Conservation (phyloP, 2,113 vertebrate genomes). For the Ceyx melanurus region DNA sequence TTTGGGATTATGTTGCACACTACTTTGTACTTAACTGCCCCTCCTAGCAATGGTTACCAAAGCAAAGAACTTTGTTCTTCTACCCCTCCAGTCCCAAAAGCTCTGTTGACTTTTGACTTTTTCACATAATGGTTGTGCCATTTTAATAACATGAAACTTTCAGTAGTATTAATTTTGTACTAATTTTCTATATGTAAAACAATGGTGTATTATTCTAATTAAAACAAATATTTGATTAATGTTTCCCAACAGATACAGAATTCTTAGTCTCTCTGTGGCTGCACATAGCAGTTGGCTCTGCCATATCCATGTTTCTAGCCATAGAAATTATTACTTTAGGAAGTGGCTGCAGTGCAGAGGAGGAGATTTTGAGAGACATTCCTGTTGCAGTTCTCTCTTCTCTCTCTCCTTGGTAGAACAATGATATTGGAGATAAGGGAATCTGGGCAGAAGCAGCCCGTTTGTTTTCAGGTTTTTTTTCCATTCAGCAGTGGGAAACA, state of each 20-base stretch:
- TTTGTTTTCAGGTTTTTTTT: background rate
- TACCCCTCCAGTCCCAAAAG: background rate
- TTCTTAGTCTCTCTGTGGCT: background rate
- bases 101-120: background rate
- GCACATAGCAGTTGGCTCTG: background rate
- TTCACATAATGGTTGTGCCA: background rate
- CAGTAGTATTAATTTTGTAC: background rate
- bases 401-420: background rate
- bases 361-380: background rate
- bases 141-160: background rate
- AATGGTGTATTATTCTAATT: background rate
- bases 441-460: background rate
- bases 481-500: background rate
- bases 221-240: background rate
- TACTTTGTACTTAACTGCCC: background rate
- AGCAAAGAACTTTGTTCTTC: background rate
- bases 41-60: background rate
- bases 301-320: background rate
- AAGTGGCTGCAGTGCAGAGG: background rate
- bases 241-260: background rate
- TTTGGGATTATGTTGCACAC: background rate
- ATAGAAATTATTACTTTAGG: background rate
- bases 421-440: background rate
- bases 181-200: background rate
- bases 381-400: background rate